These are phyloP conservation scores for Conchocele bisecta DNA, from an alignment of 2,888 invertebrate species.

Conservation along the genomic window DNA sequence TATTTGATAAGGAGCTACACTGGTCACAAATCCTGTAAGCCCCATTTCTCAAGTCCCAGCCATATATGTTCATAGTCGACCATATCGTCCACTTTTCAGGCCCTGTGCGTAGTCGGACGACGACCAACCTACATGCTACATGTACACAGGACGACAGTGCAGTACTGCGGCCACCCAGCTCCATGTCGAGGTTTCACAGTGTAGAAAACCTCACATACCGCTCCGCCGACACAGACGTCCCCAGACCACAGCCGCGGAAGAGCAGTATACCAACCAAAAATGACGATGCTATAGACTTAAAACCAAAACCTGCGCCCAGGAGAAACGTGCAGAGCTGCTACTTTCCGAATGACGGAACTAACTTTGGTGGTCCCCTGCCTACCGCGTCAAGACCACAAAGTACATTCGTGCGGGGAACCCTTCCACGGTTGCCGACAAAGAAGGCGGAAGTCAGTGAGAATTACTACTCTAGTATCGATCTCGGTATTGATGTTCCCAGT, in stretches of 20 bases:
- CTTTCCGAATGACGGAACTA: slow-evolving; percentile 11
- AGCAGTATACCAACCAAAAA: slow-evolving; percentile 41
- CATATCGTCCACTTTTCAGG: too few relatives aligned
- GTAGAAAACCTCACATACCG: slow-evolving; percentile 58
- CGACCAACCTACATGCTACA: slow-evolving; percentile 50
- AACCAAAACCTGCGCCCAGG: slow-evolving; percentile 65
- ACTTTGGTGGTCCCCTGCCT: slow-evolving; percentile 41
- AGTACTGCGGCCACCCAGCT: slow-evolving; percentile 51
- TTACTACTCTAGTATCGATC: slow-evolving; percentile 37
- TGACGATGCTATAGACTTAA: slow-evolving; percentile 11
- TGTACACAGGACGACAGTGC: not conserved
- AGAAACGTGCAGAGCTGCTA: slow-evolving; percentile 65
- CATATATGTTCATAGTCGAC: too few relatives aligned
- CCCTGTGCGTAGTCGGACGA: too few relatives aligned
- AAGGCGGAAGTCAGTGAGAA: slow-evolving; percentile 46
- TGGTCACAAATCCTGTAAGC: too few relatives aligned
- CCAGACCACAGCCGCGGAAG: slow-evolving; percentile 35
- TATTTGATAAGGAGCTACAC: too few relatives aligned
- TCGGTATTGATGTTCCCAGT: too few relatives aligned
- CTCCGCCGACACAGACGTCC: not conserved
- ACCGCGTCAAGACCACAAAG: slow-evolving; percentile 47
- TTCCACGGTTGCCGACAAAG: slow-evolving; percentile 41
- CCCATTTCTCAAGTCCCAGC: too few relatives aligned
- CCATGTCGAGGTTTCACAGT: slow-evolving; percentile 59
- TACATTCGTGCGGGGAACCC: slow-evolving; percentile 17